A percentile compares a stretch with the other conserved stretches of the same genome.
phyloP scores from a whole-genome alignment of 2,113 vertebrate genomes.

The Brachionichthys hirsutus region DNA sequence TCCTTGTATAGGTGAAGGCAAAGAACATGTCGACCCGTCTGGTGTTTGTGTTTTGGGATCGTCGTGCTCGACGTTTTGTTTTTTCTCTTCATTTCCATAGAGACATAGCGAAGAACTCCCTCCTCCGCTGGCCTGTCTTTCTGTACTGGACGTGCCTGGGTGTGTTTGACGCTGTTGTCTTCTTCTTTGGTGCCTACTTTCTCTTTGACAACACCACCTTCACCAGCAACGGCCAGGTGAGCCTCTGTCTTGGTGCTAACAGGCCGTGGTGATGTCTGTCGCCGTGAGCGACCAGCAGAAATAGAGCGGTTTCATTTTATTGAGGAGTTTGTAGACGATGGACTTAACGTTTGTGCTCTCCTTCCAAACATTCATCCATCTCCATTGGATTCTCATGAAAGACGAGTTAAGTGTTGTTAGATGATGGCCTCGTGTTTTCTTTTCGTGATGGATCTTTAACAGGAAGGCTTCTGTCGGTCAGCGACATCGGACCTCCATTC shows the following conservation, averaged over 20 bases:
- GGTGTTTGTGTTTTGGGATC: not conserved
- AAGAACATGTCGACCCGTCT: not conserved
- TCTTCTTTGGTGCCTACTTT: constrained; percentile 99
- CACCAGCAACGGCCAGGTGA: constrained; percentile 97
- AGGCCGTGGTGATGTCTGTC: not conserved
- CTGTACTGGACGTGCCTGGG: constrained; percentile 97
- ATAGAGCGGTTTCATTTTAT: constrained; percentile 9
- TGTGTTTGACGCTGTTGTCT: constrained; percentile 91
- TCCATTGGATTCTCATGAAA: constrained; percentile 50
- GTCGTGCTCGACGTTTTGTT: not conserved
- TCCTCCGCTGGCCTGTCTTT: constrained; percentile 92
- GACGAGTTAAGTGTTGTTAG: constrained; percentile 8
- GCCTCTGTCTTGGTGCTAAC: constrained; percentile 7
- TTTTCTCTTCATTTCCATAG: constrained; percentile 63
- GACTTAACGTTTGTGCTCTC: constrained; percentile 15
- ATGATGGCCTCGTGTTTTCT: constrained; percentile 27
- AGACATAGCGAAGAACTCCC: constrained; percentile 93
- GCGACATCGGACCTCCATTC: constrained; percentile 73
- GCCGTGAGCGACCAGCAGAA: not conserved
- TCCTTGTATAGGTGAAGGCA: constrained; percentile 86
- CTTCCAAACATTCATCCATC: constrained; percentile 51
- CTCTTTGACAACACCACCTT: constrained; percentile 93
- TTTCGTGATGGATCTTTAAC: constrained; percentile 29
- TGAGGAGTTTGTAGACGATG: constrained; percentile 23
- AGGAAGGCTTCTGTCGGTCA: constrained; percentile 39